phyloP scores from a whole-genome alignment of 2,113 vertebrate genomes.

The Sinocyclocheilus grahami region DNA sequence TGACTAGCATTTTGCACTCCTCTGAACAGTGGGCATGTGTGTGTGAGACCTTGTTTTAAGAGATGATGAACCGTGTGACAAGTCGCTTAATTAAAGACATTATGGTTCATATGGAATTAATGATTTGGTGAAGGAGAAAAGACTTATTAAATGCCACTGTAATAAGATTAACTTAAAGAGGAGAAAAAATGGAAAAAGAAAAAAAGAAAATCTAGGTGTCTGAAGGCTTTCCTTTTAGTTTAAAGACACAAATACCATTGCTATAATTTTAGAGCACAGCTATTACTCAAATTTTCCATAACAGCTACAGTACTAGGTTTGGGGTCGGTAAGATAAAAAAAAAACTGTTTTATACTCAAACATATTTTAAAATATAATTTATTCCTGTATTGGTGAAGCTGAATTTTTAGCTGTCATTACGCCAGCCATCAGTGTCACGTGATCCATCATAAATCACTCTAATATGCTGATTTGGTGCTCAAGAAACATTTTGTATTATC shows the following conservation, averaged over 20 bases:
- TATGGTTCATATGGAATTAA: constrained; percentile 52
- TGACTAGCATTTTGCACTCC: neutral
- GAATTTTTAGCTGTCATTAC: no score
- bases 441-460: neutral
- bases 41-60: constrained; percentile 29
- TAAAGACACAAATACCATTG: neutral
- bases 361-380: neutral
- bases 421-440: no score
- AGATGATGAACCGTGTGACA: constrained; percentile 46
- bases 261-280: neutral
- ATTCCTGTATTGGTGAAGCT: neutral
- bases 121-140: constrained; percentile 50
- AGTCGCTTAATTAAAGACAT: constrained; percentile 52
- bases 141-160: constrained; percentile 52
- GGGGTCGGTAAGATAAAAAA: neutral
- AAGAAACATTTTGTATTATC: neutral
- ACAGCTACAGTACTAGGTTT: neutral
- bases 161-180: constrained; percentile 43
- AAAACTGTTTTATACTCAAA: neutral
- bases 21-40: neutral
- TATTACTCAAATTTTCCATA: neutral
- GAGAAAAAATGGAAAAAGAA: neutral
- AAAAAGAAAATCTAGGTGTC: neutral
- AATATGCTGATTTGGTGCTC: neutral
- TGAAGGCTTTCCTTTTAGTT: neutral